Conservation (phyloP, 1,140 invertebrate species). For the Anoplolepis gracilipes region DNA sequence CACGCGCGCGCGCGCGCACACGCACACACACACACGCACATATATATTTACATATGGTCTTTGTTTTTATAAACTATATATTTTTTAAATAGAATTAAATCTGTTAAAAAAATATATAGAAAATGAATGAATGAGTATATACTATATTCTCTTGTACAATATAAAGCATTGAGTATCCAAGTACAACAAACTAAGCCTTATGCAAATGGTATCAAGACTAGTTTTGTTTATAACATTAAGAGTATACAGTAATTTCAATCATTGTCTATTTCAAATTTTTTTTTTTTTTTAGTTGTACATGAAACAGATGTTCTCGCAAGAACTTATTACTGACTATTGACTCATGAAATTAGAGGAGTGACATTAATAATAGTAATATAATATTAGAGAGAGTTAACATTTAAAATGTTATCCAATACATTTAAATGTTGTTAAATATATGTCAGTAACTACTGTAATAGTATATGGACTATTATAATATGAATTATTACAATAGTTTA, state of each 20-base stretch:
- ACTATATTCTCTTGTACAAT: not conserved
- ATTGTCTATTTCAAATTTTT: not conserved
- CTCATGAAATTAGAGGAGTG: not conserved
- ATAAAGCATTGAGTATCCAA: not conserved
- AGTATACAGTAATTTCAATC: constrained; percentile 1
- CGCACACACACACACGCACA: no score
- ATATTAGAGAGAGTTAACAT: not conserved
- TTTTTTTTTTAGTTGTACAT: not conserved
- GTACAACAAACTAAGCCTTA: not conserved
- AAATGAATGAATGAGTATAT: not conserved
- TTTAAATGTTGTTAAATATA: no score
- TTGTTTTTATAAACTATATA: not conserved
- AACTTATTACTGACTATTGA: not conserved
- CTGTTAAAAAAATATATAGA: constrained; percentile 31
- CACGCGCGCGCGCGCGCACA: no score
- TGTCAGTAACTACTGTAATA: not conserved
- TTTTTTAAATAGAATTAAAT: constrained; percentile 13
- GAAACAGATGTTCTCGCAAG: not conserved
- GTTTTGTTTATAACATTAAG: not conserved
- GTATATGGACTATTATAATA: not conserved
- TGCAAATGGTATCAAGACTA: not conserved
- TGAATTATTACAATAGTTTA: not conserved
- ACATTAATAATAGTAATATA: not conserved
- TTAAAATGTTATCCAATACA: not conserved
- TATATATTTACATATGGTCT: no score